These are phyloP conservation scores for Gnathonemus longibarbis DNA, from an alignment of 2,113 vertebrate species.

Conservation along the genomic window DNA sequence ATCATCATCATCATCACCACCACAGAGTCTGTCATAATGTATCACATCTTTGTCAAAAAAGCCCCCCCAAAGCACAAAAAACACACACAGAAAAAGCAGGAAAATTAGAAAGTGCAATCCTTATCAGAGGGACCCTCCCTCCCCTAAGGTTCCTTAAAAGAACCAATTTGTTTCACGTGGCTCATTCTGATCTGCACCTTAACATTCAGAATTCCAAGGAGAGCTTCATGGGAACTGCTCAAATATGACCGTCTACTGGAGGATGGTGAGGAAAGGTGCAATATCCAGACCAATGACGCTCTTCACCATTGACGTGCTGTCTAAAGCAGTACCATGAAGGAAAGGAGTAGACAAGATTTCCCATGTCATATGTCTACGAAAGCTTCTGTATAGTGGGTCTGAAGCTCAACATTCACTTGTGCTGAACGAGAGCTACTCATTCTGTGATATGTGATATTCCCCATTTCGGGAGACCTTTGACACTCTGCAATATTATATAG, in stretches of 20 bases:
- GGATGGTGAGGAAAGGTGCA: not conserved
- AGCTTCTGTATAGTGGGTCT: not conserved
- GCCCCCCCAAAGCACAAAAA: not conserved
- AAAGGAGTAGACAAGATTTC: not conserved
- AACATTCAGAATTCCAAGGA: slow-evolving; percentile 22
- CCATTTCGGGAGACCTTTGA: not conserved
- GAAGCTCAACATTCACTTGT: not conserved
- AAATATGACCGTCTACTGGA: not conserved
- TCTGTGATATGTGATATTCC: not conserved
- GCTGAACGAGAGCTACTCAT: not conserved
- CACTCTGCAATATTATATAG: not conserved
- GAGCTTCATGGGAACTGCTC: not conserved
- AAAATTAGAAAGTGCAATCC: slow-evolving; percentile 51
- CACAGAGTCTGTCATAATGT: slow-evolving; percentile 26
- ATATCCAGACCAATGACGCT: not conserved
- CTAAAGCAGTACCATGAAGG: not conserved
- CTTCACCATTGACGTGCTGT: not conserved
- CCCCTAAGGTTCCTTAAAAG: slow-evolving; percentile 37
- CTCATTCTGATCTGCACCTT: slow-evolving; percentile 62
- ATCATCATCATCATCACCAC: slow-evolving; percentile 21
- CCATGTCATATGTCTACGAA: not conserved
- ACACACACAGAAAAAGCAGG: slow-evolving; percentile 29
- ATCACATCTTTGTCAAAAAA: slow-evolving; percentile 28
- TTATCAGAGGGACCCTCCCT: slow-evolving; percentile 42
- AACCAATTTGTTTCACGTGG: slow-evolving; percentile 44